Evolutionary conservation across 2,888 invertebrate genomes (phyloP), one percentile per base, ranked within the genome.

Genomic region (Mesorhabditis spiculigera): DNA sequence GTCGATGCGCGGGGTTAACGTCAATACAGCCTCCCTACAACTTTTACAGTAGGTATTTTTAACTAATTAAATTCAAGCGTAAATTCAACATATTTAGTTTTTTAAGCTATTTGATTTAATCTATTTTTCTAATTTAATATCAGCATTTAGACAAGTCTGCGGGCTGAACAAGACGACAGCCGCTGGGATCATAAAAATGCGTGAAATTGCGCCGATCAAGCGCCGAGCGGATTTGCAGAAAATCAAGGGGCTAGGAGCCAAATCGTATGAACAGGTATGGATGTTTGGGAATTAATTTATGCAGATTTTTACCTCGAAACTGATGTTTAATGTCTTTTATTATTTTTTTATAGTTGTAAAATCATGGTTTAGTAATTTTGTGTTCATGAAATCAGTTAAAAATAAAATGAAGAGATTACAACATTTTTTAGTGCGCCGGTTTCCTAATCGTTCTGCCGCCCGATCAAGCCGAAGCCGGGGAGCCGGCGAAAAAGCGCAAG

Each of bases 1-100:
- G 28, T 94, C 94, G 87, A 92, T 93, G 87, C 93, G 94, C 0
- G 95, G 95, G 0, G 93, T 94, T 0, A 94, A 95, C 86, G 87
- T 95, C 6, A 95, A 95, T 85, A 92, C 92, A 0, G 92, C 93
- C 0, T 93, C 93, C 28, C 90, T 91, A 68, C 91, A 91, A 79
- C 90, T 95, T 72, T 88, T 95, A 4, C 91, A 91, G 92, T 92
- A 87, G 82, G 86, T 71, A 5, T 43, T 28, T 65, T 66, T 10
- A 50, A 44, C 61, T 13, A 42, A 5, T 16, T n/a, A n/a, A 28
- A 28, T 28, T 28, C 28, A 28, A 28, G 28, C 28, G 1, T 28
- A 28, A 28, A 28, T 28, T 28, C 3, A 28, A 28, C 28, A 28
- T 28, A 28, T 28, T 28, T 28, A 28, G 44, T 65, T 43, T 64